Evolutionary conservation across 2,113 vertebrate genomes (phyloP), one percentile per base, ranked within the genome.

Genomic region (Meles meles): DNA sequence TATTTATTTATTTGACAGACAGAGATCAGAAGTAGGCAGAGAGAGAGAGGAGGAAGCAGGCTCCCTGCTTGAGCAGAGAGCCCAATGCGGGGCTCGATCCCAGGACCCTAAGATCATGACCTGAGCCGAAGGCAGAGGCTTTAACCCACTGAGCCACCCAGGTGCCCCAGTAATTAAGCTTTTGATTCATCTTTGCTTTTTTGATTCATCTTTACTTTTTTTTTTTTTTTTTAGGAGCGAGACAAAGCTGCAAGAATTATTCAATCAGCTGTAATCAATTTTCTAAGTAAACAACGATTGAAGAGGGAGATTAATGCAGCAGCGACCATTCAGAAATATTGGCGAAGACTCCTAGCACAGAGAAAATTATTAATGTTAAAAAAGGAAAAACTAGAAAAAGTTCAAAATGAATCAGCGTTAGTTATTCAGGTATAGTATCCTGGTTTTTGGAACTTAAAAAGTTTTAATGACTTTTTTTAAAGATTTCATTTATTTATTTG

Each of bases 351-450:
- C 72, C 88, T 96, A 29, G 98, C 98, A 18, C 98, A 98, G 44
- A 98, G 93, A 92, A 88, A 96, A 84, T 57, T 99, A 29, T 97
- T 98, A 84, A 94, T 95, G 55, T 89, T 98, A 69, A 99, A 98
- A 98, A 98, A 97, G 80, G 93, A 98, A 85, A 98, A 97, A 23
- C 63, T 98, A 67, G 97, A 98, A 39, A 98, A 98, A 97, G 61
- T 96, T 80, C 98, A 97, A 90, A 97, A 94, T 72, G 79, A 97
- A 89, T 99, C 99, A 57, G 99, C 99, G 47, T 97, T 90, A 1
- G 14, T 99, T 85, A 99, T 99, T 97, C 99, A 99, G 99, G 99
- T 99, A 88, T 1, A 92, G 5, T 72, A 85, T 88, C 37, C 13
- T 89, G 13, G 6, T 65, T 69, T 49, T 44, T 61, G 57, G 2